These are phyloP conservation scores for Turritopsis dohrnii DNA, from an alignment of 30 jellyfish, hydroid and myxozoan genomes.

Conservation along the genomic window DNA sequence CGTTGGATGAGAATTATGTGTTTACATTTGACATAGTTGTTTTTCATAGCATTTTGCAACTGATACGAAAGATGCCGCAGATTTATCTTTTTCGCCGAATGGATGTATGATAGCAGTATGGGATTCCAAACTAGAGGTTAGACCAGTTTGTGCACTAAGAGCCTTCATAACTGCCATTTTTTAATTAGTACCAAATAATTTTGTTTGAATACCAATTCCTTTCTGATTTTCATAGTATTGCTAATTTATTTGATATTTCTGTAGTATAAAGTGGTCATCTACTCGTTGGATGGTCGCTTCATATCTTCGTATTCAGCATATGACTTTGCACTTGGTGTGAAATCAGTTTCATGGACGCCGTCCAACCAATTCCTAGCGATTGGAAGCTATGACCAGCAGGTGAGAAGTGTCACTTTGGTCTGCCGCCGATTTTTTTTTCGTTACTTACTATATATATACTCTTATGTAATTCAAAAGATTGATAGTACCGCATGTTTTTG, in stretches of 20 bases:
- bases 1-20: neutral
- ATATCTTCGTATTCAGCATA: constrained; percentile 71
- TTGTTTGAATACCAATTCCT: neutral
- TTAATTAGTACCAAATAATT: neutral
- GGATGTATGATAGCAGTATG: constrained; percentile 81
- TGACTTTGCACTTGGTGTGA: constrained; percentile 84
- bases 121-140: constrained; percentile 94
- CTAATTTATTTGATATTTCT: neutral
- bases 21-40: neutral
- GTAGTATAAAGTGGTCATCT: constrained; percentile 70
- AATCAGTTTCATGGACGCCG: constrained; percentile 95
- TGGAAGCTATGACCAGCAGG: constrained; percentile 96
- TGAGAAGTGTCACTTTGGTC: constrained; percentile 16
- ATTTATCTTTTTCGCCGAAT: constrained; percentile 88
- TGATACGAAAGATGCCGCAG: constrained; percentile 85
- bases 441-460: too few relatives aligned
- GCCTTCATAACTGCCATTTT: neutral
- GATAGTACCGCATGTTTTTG: neutral
- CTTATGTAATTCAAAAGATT: neutral
- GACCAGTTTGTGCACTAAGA: too few relatives aligned
- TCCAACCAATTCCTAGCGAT: constrained; percentile 74
- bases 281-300: constrained; percentile 79
- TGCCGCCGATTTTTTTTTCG: too few relatives aligned
- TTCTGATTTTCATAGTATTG: neutral
- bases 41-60: constrained; percentile 82